Evolutionary conservation across 2,113 vertebrate genomes (phyloP), one percentile per base, ranked within the genome.

Genomic region (Nothoprocta pentlandii): DNA sequence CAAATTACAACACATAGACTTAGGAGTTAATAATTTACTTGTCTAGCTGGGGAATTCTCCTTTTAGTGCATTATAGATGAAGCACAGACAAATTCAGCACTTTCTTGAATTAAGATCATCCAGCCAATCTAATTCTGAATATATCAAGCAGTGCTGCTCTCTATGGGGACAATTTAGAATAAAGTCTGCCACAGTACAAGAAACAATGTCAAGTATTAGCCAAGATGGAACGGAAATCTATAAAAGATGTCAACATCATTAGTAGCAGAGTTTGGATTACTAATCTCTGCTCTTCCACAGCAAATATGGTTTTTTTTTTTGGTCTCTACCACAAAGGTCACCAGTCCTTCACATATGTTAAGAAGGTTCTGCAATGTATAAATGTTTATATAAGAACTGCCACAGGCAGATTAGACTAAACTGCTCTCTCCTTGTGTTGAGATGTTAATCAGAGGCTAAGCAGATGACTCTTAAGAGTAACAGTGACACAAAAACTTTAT

Each of bases 11-110:
- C 80, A 92, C 93, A 70, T n/a, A 97, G 94, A 95, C 74, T 87
- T 95, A 92, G 54, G 94, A 95, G 89, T 96, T 96, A 92, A 95
- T 95, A 92, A 96, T 95, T 96, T 86, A 92, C 86, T 96, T 96
- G 85, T 90, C 90, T 93, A 91, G 88, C 89, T 90, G 51, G 88
- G 79, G 94, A 96, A 87, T 95, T 96, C 94, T 94, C 90, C 69
- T 95, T 93, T 97, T 94, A 95, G 85, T 88, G 69, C 85, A 94
- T 95, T 96, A 96, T 90, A 92, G 90, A 96, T 94, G 88, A 94
- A 88, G 36, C 78, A 49, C 78, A 94, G 96, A 94, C 81, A 95
- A 95, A 95, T 95, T 86, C 92, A 94, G 95, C 94, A 74, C 85
- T 97, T 95, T 81, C 89, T 67, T 92, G 90, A 94, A 96, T 96